phyloP scores from a whole-genome alignment of 2,888 invertebrate species.

The Drosophila monieri region DNA sequence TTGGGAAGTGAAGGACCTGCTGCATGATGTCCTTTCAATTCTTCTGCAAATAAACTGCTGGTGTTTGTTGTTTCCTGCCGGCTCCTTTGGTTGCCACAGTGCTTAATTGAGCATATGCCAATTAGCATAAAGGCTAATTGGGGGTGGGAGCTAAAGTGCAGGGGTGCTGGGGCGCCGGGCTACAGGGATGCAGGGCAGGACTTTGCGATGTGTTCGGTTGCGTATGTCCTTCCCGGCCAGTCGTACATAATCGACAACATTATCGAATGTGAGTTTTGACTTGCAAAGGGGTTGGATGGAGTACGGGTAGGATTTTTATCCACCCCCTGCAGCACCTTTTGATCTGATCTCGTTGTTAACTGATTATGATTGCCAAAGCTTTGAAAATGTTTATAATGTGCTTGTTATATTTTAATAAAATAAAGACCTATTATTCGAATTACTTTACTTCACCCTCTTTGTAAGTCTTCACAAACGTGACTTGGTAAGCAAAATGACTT shows the following conservation, averaged over 20 bases:
- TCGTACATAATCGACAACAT: slow-evolving; percentile 53
- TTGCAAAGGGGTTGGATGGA: slow-evolving; percentile 15
- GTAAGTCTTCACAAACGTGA: too few species aligned
- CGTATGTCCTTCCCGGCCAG: background rate
- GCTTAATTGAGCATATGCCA: slow-evolving; percentile 78
- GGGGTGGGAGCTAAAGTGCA: slow-evolving; percentile 4
- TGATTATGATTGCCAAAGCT: slow-evolving; percentile 11
- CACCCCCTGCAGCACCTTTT: background rate
- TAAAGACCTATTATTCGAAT: background rate
- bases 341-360: slow-evolving; percentile 8
- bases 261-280: slow-evolving; percentile 34
- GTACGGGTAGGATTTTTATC: background rate
- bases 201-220: background rate
- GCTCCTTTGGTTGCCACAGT: slow-evolving; percentile 43
- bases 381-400: background rate
- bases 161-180: slow-evolving; percentile 4
- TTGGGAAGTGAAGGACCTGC: background rate
- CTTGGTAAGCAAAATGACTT: too few species aligned
- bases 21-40: background rate
- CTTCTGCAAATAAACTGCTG: slow-evolving; percentile 2
- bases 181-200: background rate
- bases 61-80: slow-evolving; percentile 11
- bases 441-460: background rate
- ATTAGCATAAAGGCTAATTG: slow-evolving; percentile 59
- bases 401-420: background rate